Conservation (phyloP, 2,888 invertebrate genomes). For the Drosophila siamana region DNA sequence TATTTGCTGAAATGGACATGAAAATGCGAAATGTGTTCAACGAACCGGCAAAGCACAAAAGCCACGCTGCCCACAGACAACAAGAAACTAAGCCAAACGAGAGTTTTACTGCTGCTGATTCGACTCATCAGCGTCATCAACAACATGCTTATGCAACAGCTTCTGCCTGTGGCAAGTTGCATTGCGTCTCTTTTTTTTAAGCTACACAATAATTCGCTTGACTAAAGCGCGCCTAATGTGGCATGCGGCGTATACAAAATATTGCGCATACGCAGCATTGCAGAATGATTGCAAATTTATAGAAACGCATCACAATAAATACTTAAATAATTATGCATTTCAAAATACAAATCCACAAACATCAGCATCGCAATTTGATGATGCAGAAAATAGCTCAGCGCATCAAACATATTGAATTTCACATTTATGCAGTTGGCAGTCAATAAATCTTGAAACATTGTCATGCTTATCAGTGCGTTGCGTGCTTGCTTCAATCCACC, state of each 20-base stretch:
- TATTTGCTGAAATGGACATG: constrained; percentile 72
- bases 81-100: constrained; percentile 35
- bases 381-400: background rate
- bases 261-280: constrained; percentile 36
- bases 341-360: background rate
- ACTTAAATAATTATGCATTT: background rate
- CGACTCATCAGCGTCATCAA: constrained; percentile 71
- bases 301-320: background rate
- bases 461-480: background rate
- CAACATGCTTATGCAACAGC: constrained; percentile 36
- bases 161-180: constrained; percentile 36
- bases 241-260: constrained; percentile 56
- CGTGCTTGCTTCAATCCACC: constrained; percentile 6
- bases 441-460: background rate
- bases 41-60: constrained; percentile 77
- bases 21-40: constrained; percentile 82
- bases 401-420: background rate
- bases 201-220: constrained; percentile 52
- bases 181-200: constrained; percentile 41
- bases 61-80: constrained; percentile 32
- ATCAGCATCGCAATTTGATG: too few species aligned
- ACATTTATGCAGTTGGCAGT: background rate
- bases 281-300: background rate
- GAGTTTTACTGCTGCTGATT: constrained; percentile 20
- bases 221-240: constrained; percentile 54